phyloP scores from a whole-genome alignment of 37 sponge, comb jelly and placozoan genomes.

The Sycon ciliatum region DNA sequence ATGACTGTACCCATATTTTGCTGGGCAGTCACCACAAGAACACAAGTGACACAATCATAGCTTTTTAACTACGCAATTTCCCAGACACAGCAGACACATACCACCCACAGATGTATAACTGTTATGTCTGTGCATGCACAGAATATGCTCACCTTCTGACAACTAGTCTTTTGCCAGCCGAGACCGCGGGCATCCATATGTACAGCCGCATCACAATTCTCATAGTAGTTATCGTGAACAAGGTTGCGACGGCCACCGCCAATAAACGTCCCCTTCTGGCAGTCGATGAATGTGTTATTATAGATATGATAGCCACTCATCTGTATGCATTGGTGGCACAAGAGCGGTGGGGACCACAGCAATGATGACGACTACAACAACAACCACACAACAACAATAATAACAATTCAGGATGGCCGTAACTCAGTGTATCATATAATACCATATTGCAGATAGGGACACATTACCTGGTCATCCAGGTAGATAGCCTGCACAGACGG shows the following conservation, averaged over 20 bases:
- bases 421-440: too few species aligned
- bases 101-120: too few species aligned
- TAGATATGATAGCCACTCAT: constrained; percentile 37
- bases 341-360: too few species aligned
- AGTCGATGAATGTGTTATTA: constrained; percentile 38
- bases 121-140: too few species aligned
- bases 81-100: too few species aligned
- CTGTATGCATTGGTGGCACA: not conserved
- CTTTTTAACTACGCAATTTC: too few species aligned
- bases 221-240: constrained; percentile 17
- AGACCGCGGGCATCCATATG: constrained; percentile 34
- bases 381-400: not conserved
- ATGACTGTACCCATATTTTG: too few species aligned
- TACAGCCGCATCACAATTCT: constrained; percentile 26
- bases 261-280: constrained; percentile 29
- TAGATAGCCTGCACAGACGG: constrained; percentile 42
- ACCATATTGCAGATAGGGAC: too few species aligned
- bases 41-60: too few species aligned
- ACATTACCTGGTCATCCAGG: constrained; percentile 35
- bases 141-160: constrained; percentile 18
- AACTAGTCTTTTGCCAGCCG: constrained; percentile 23
- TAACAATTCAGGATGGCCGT: not conserved
- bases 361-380: too few species aligned
- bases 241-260: constrained; percentile 35
- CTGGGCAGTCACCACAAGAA: too few species aligned